Conservation (phyloP, 2,113 vertebrate species). For the Sphaerodactylus townsendi region DNA sequence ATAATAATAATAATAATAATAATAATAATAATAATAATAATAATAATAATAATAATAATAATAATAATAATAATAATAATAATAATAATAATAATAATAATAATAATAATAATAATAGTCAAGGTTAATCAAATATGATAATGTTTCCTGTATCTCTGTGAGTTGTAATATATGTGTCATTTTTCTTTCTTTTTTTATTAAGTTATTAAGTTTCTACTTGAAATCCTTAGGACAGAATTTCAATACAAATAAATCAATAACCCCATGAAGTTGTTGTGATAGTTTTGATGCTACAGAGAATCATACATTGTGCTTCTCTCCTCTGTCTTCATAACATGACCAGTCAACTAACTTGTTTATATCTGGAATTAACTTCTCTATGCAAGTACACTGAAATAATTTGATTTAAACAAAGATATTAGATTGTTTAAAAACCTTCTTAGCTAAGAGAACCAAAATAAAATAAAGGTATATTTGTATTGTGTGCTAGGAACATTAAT, state of each 20-base stretch:
- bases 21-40: too few relatives aligned
- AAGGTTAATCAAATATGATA: too few relatives aligned
- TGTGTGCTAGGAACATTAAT: constrained; percentile 17
- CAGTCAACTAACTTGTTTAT: not conserved
- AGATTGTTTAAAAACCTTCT: not conserved
- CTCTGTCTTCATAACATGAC: not conserved
- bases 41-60: too few relatives aligned
- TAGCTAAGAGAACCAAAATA: not conserved
- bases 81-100: too few relatives aligned
- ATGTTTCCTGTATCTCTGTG: too few relatives aligned
- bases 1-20: too few relatives aligned
- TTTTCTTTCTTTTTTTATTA: too few relatives aligned
- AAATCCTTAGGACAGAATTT: not conserved
- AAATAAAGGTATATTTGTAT: not conserved
- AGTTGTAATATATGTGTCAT: too few relatives aligned
- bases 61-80: too few relatives aligned
- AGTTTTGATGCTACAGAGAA: not conserved
- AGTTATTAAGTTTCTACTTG: too few relatives aligned
- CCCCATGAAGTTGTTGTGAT: not conserved
- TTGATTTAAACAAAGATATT: not conserved
- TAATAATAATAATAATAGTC: too few relatives aligned
- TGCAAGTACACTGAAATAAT: not conserved
- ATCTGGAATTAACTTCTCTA: not conserved
- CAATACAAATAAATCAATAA: not conserved
- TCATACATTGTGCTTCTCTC: not conserved